phyloP scores from a whole-genome alignment of 2,888 invertebrate genomes.

The Camponotus fellah region DNA sequence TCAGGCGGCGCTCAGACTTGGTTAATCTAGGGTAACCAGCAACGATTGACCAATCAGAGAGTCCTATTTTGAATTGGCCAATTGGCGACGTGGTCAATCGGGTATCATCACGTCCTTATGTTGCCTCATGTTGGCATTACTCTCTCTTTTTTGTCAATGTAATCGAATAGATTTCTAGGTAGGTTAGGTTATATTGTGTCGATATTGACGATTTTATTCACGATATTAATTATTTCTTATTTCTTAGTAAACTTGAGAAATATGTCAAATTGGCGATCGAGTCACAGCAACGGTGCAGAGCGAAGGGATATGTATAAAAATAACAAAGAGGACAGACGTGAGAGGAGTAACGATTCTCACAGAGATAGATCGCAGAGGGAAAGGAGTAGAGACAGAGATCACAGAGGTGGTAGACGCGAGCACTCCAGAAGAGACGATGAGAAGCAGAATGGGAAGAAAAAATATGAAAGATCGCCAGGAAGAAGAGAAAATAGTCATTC shows the following conservation, averaged over 20 bases:
- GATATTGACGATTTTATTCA: neutral
- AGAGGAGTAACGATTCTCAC: conserved; percentile 61
- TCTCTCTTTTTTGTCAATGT: neutral
- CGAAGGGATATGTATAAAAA: conserved; percentile 65
- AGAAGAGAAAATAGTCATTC: conserved; percentile 63
- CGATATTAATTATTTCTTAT: neutral
- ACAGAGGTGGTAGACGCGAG: conserved; percentile 65
- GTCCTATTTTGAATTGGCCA: no score
- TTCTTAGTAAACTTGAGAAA: neutral
- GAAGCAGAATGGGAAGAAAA: conserved; percentile 63
- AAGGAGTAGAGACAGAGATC: conserved; percentile 65
- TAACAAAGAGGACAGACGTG: conserved; percentile 63
- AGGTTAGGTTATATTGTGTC: conserved; percentile 12
- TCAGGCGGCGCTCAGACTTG: no score
- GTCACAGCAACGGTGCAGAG: conserved; percentile 59
- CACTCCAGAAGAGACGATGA: conserved; percentile 67
- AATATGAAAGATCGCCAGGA: conserved; percentile 70
- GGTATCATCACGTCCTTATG: no score
- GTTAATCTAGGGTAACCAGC: no score
- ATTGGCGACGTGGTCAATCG: no score
- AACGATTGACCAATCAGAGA: no score
- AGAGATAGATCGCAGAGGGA: conserved; percentile 73
- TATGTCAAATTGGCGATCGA: conserved; percentile 38
- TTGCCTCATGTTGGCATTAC: no score
- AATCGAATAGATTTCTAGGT: neutral